These are phyloP conservation scores for Cheilosia vulpina DNA, from an alignment of 2,888 invertebrate genomes.

Conservation along the genomic window DNA sequence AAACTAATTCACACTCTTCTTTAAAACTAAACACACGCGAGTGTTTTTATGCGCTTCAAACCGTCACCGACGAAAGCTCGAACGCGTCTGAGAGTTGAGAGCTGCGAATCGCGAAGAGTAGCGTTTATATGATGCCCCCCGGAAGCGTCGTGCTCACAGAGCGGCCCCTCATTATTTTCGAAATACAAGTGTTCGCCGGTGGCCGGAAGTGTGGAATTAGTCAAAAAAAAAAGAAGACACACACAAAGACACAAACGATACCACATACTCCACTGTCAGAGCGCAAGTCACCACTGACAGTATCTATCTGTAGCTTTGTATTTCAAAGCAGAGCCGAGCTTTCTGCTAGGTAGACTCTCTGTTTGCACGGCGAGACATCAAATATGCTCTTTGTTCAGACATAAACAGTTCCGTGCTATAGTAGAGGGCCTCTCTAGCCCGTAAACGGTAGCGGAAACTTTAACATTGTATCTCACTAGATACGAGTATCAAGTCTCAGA, in stretches of 20 bases:
- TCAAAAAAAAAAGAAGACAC: conserved; percentile 35
- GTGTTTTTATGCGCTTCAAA: conserved; percentile 13
- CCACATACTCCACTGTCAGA: background rate
- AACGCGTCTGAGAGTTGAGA: conserved; percentile 56
- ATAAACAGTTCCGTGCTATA: conserved; percentile 9
- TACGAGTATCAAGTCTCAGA: conserved; percentile 2
- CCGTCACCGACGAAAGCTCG: conserved; percentile 65
- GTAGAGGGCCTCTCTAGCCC: conserved; percentile 4
- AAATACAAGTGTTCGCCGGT: conserved; percentile 44
- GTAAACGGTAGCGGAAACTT: conserved; percentile 33
- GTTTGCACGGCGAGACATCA: background rate
- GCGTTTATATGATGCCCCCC: conserved; percentile 29
- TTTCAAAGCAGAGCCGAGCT: conserved; percentile 24
- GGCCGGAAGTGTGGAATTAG: conserved; percentile 69
- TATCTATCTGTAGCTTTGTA: background rate
- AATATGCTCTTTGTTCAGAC: conserved; percentile 29
- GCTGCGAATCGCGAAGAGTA: conserved; percentile 11
- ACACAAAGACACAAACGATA: conserved; percentile 3
- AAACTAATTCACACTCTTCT: conserved; percentile 35
- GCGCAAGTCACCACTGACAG: conserved; percentile 16
- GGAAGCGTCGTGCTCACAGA: conserved; percentile 35
- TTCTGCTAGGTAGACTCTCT: conserved; percentile 28
- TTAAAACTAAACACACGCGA: conserved; percentile 1
- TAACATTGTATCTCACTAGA: background rate
- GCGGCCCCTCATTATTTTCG: conserved; percentile 39